Conservation (phyloP, 2,113 vertebrate genomes). For the Himantopus leucocephalus region DNA sequence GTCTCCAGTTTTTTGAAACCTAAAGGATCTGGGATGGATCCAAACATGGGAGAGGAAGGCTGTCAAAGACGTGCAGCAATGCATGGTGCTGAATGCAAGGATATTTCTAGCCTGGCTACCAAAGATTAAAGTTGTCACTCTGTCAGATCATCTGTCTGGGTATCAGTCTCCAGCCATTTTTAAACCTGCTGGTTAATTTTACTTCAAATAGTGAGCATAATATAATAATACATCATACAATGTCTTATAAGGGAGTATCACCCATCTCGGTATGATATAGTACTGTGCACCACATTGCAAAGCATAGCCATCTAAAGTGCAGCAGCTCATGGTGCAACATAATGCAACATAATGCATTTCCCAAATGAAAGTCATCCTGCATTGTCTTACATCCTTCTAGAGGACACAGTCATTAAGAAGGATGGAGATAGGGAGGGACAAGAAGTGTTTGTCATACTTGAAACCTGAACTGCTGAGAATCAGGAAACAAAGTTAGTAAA, state of each 20-base stretch:
- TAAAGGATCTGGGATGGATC: background rate
- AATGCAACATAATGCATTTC: background rate
- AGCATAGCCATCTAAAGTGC: background rate
- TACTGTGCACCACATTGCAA: background rate
- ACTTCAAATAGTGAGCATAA: background rate
- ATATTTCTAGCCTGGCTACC: background rate
- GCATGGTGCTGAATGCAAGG: background rate
- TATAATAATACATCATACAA: background rate
- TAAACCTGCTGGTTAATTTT: background rate
- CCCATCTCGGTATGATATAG: background rate
- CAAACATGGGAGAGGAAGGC: background rate
- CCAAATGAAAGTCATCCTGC: background rate
- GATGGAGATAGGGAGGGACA: background rate
- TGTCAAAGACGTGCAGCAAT: background rate
- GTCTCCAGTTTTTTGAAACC: background rate
- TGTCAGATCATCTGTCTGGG: background rate
- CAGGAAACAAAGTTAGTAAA: background rate
- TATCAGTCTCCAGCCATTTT: background rate
- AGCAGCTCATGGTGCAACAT: background rate
- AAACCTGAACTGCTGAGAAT: background rate
- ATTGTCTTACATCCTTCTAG: background rate
- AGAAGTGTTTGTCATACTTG: background rate
- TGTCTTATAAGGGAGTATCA: background rate
- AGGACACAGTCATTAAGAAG: background rate
- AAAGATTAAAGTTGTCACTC: background rate